Evolutionary conservation across 2,113 vertebrate genomes (phyloP).

Genomic region (Marmota monax): DNA sequence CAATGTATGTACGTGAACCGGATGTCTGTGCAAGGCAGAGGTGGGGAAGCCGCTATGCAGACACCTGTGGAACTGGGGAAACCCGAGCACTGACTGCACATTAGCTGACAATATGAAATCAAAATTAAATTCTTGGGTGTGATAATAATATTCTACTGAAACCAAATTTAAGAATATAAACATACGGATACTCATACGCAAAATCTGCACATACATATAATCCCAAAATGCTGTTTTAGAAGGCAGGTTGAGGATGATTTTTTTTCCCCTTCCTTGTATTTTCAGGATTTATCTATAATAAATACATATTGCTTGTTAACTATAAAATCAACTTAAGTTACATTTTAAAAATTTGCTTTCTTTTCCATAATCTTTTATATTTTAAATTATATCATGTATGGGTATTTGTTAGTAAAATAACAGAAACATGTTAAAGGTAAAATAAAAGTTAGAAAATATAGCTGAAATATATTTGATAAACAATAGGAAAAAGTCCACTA

Average conservation of each 20-base stretch:
- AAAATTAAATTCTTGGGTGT: not conserved
- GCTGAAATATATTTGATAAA: not conserved
- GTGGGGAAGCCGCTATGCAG: not conserved
- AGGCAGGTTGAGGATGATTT: not conserved
- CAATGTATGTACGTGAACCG: not conserved
- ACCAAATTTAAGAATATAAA: not conserved
- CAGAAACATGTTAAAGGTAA: not conserved
- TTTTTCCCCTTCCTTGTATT: conserved; percentile 9
- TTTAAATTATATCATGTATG: not conserved
- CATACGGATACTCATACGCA: not conserved
- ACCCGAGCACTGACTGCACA: not conserved
- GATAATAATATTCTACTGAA: not conserved
- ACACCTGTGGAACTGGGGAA: not conserved
- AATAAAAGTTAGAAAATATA: conserved; percentile 18
- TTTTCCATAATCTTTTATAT: not conserved
- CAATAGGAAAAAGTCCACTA: not conserved
- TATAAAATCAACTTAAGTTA: conserved; percentile 3
- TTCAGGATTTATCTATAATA: not conserved
- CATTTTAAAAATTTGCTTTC: not conserved
- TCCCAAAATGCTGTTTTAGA: not conserved
- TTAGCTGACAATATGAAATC: not conserved
- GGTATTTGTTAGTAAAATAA: conserved; percentile 51
- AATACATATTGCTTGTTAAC: not conserved
- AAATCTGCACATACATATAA: not conserved
- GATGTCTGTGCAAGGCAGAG: not conserved